Evolutionary conservation across 2,888 invertebrate genomes (phyloP), one percentile per base, ranked within the genome.

Genomic region (Gari tellinella): DNA sequence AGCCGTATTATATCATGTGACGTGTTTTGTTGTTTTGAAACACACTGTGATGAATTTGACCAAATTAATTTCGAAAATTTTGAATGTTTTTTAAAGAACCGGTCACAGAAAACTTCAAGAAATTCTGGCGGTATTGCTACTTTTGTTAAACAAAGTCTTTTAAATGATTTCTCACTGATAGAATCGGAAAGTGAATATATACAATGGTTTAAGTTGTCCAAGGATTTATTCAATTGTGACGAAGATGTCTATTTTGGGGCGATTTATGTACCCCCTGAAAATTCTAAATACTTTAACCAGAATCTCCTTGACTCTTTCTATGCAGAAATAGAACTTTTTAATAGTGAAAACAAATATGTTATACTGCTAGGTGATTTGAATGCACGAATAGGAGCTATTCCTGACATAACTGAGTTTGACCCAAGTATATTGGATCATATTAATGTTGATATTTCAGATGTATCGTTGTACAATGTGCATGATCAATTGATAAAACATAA

Each of bases 181-280:
- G 38, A 55, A 21, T 23, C 38, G 21, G 10, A n/a, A 2, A 40
- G 23, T 21, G 55, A 55, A 55, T 40, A 55, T 19, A 41, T 41
- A 14, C 25, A 40, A 38, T 55, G 55, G 55, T 40, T 55, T 41
- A 38, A 19, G 3, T 8, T 55, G 14, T 38, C 38, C 21, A 55
- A 55, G 40, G 10, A 17, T n/a, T 23, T 55, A 21, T 12, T 52
- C 5, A 15, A 52, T 52, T 7, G n/a, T 17, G 15, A 52, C 15
- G 4, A 31, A 31, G 10, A 7, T 31, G 31, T 63, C n/a, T n/a
- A 55, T 8, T 19, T 52, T 45, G 52, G 63, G 12, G 43, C 38
- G 15, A 21, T 63, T 26, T 63, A 63, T 37, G 26, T 63, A 19
- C 53, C 63, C 3, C 53, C 63, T 15, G 53, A 52, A 14, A 23